Conservation (phyloP, 2,888 invertebrate genomes). For the Papilio elwesi region DNA sequence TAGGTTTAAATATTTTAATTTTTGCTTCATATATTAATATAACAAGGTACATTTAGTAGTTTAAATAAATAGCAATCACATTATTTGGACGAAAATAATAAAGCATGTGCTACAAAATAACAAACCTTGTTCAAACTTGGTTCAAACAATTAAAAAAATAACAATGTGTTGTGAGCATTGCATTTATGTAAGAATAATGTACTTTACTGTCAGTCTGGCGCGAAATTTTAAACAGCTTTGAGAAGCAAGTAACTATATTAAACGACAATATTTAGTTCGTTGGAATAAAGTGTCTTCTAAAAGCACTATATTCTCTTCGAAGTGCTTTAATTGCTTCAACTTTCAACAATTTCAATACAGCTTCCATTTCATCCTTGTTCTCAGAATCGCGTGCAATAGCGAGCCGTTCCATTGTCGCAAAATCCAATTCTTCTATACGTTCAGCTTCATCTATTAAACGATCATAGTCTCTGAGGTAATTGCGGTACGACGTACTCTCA, state of each 20-base stretch:
- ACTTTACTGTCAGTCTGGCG: conserved; percentile 49
- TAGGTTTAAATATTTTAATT: background rate
- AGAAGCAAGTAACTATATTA: conserved; percentile 54
- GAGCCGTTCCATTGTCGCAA: conserved; percentile 72
- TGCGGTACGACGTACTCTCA: conserved; percentile 63
- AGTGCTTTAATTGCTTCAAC: conserved; percentile 72
- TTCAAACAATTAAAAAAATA: conserved; percentile 16
- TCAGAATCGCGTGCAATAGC: conserved; percentile 64
- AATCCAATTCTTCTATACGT: conserved; percentile 74
- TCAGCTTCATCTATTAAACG: conserved; percentile 71
- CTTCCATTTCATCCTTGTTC: conserved; percentile 66
- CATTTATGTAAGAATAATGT: conserved; percentile 10
- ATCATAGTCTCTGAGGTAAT: conserved; percentile 65
- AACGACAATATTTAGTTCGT: conserved; percentile 48
- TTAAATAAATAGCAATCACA: conserved; percentile 31
- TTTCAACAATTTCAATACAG: conserved; percentile 68
- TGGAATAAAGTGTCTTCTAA: conserved; percentile 67
- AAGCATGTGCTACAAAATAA: background rate
- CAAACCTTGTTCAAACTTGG: background rate
- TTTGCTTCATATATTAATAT: conserved; percentile 11
- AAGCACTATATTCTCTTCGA: conserved; percentile 69
- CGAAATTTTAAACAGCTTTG: conserved; percentile 57
- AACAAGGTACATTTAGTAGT: conserved; percentile 5
- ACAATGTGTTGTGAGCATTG: conserved; percentile 4
- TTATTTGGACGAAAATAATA: conserved; percentile 20